Conservation (phyloP, 2,888 invertebrate genomes). For the Cataglyphis livida region DNA sequence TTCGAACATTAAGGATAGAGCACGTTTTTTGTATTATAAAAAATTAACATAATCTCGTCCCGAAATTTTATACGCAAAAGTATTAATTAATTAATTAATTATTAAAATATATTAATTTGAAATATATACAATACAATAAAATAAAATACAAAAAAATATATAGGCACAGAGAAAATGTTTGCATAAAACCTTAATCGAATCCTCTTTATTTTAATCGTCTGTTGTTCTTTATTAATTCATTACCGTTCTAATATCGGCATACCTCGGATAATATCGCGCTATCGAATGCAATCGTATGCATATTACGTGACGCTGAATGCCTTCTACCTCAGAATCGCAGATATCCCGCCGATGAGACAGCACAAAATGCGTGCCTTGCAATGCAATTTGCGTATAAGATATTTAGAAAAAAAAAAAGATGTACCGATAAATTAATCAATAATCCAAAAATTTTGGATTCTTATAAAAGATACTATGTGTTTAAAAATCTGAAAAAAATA, state of each 20-base stretch:
- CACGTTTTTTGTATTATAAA: neutral
- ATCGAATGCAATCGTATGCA: constrained; percentile 66
- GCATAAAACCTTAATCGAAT: neutral
- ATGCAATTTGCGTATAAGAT: constrained; percentile 13
- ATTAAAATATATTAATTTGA: no score
- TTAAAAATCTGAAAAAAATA: neutral
- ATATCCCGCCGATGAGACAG: constrained; percentile 60
- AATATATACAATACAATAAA: no score
- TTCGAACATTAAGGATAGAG: neutral
- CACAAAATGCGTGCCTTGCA: constrained; percentile 59
- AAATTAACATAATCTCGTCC: neutral
- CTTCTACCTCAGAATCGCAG: constrained; percentile 66
- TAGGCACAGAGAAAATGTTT: neutral
- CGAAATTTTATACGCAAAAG: neutral
- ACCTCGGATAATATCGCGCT: constrained; percentile 47
- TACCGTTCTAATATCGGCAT: constrained; percentile 63
- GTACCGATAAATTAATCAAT: neutral
- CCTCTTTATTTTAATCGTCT: neutral
- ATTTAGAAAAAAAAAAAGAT: neutral
- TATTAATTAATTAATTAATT: neutral
- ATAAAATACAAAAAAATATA: neutral
- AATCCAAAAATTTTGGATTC: neutral
- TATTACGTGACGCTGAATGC: constrained; percentile 62
- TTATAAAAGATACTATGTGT: neutral
- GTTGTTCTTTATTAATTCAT: constrained; percentile 60